phyloP scores from a whole-genome alignment of 2,113 vertebrate genomes.

The Lota lota region DNA sequence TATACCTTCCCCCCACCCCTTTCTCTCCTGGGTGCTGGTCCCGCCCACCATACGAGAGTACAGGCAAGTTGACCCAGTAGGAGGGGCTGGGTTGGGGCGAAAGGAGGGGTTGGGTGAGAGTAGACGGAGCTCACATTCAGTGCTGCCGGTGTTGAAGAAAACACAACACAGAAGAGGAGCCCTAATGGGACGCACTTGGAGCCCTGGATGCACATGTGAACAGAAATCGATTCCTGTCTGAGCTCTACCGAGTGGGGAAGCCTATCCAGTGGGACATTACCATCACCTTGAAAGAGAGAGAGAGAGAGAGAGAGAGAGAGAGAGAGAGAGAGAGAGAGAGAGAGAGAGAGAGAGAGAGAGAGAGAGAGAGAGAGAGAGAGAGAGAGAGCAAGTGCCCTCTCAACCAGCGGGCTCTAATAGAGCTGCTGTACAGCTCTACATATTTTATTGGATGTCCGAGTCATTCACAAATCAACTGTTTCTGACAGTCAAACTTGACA shows the following conservation, averaged over 20 bases:
- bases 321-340: too few relatives aligned
- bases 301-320: too few relatives aligned
- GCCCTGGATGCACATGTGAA: constrained; percentile 14
- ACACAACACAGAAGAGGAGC: constrained; percentile 32
- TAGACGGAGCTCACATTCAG: constrained; percentile 58
- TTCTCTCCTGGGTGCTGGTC: constrained; percentile 42
- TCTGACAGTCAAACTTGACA: background rate
- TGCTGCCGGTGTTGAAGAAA: constrained; percentile 50
- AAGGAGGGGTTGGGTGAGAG: constrained; percentile 28
- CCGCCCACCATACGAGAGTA: constrained; percentile 64
- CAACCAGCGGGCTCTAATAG: background rate
- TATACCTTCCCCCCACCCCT: constrained; percentile 17
- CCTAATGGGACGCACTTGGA: constrained; percentile 32
- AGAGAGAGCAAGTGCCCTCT: too few relatives aligned
- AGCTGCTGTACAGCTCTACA: background rate
- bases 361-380: too few relatives aligned
- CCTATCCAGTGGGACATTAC: constrained; percentile 20
- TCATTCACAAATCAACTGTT: background rate
- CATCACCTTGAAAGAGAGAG: constrained; percentile 13
- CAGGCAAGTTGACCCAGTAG: constrained; percentile 62
- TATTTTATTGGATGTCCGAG: background rate
- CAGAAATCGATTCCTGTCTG: constrained; percentile 35
- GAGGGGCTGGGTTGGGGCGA: constrained; percentile 45
- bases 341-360: constrained; percentile 9
- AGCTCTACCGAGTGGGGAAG: constrained; percentile 19